Base-by-base conservation (phyloP, 2,113 vertebrate genomes). In the Brachypteracias leptosomus region DNA sequence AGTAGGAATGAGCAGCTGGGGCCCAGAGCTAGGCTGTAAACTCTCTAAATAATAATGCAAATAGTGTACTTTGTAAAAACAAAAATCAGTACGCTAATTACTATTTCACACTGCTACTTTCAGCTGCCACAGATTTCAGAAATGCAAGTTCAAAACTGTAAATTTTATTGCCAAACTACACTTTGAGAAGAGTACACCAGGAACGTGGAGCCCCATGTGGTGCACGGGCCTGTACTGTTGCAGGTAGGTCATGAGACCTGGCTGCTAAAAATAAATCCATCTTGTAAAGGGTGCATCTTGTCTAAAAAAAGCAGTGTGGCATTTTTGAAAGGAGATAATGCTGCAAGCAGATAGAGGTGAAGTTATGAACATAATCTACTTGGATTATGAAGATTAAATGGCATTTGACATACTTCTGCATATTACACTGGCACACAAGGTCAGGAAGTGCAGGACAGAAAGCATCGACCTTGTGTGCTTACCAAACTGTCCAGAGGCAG, bases 351-450 rank as follows among this genome's bases (percentile, higher is more conserved):
- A 88, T 62, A 90, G 78, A 94, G 65, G 89, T 88, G 82, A 97
- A 89, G 79, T 88, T 80, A 47, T 79, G 71, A 83, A 84, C 29
- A 88, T 96, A 95, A 95, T 96, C 94, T 96, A 73, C 76, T 89
- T 6, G 78, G 95, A 97, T 96, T 96, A 96, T 81, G 73, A 88
- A 93, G 94, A 97, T 96, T 97, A 97, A 97, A 94, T 72, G 70
- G 70, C 82, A 78, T 96, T 97, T 93, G 82, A 72, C 95, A 95
- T 79, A 81, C 58, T 95, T 89, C 40, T 90, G 87, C 62, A 85
- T 81, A 85, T 94, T 85, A 38, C 42, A 54, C 85, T 90, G 92
- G 89, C 77, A 91, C 78, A 52, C 59, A 85, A 95, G 89, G 90
- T 95, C 92, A 83, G 87, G 38, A 74, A 90, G 85, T 7, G 25